These are phyloP conservation scores for Sarcophaga carnaria DNA, from an alignment of 2,888 invertebrate species.

Conservation along the genomic window DNA sequence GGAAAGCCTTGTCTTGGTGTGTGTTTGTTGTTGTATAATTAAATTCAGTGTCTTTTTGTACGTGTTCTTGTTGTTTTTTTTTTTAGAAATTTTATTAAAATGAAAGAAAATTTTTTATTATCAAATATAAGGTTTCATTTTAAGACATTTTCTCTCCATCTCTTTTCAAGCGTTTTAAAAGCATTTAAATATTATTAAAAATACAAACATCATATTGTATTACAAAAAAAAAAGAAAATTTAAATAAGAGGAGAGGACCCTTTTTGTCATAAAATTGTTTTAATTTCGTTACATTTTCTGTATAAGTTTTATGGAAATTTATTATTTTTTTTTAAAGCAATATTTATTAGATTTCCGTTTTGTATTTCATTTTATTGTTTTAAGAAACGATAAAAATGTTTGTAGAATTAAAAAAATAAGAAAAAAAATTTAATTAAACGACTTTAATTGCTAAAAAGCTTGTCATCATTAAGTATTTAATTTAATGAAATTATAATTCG, in stretches of 20 bases:
- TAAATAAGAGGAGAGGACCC: conserved; percentile 31
- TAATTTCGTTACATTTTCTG: conserved; percentile 54
- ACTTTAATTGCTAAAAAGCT: too few relatives aligned
- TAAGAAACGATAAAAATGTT: conserved; percentile 56
- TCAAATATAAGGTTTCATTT: conserved; percentile 45
- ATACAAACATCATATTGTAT: not conserved
- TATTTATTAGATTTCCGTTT: not conserved
- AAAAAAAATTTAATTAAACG: too few relatives aligned
- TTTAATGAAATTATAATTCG: not conserved
- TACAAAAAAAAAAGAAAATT: conserved; percentile 11
- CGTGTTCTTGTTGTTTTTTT: not conserved
- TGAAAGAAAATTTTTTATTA: conserved; percentile 55
- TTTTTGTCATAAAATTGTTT: conserved; percentile 45
- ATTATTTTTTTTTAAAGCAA: not conserved
- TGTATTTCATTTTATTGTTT: conserved; percentile 22
- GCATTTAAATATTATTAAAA: not conserved
- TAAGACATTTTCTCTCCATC: conserved; percentile 27
- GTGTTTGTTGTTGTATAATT: conserved; percentile 55
- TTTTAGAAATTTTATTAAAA: conserved; percentile 32
- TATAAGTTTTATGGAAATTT: not conserved
- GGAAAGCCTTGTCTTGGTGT: not conserved
- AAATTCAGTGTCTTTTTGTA: conserved; percentile 52
- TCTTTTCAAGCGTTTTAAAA: not conserved
- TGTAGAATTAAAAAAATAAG: conserved; percentile 21
- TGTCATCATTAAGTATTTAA: too few relatives aligned